Evolutionary conservation across 2,797 vertebrate genomes (phyloP).

Genomic region (Sebastes jordani): DNA sequence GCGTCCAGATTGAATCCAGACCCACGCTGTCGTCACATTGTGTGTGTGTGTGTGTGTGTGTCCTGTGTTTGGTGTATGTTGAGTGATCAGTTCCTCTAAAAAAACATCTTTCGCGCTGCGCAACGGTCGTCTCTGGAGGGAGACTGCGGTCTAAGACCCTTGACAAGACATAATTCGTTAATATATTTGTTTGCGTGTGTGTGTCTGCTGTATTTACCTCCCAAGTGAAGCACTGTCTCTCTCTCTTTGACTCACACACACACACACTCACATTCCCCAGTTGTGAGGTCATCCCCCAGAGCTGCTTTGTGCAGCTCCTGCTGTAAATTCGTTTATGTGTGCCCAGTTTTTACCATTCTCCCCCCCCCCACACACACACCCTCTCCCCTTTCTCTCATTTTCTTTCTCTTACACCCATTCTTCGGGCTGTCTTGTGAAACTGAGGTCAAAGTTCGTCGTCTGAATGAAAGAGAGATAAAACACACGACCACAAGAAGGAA

Average conservation of each 20-base stretch:
- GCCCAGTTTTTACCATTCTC: slow-evolving; percentile 46
- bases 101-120: neutral
- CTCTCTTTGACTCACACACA: slow-evolving; percentile 1
- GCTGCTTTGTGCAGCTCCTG: slow-evolving; percentile 72
- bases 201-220: slow-evolving; percentile 34
- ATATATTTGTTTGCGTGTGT: slow-evolving; percentile 28
- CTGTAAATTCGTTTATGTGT: slow-evolving; percentile 74
- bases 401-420: slow-evolving; percentile 8
- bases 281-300: slow-evolving; percentile 70
- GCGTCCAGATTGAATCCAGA: slow-evolving; percentile 76
- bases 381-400: slow-evolving; percentile 11
- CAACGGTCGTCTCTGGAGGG: neutral
- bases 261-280: slow-evolving; percentile 67
- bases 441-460: slow-evolving; percentile 36
- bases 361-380: too few species aligned
- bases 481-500: neutral
- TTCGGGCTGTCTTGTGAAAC: slow-evolving; percentile 37
- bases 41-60: neutral
- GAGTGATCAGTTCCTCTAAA: slow-evolving; percentile 45
- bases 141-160: neutral
- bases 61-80: slow-evolving; percentile 11
- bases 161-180: neutral
- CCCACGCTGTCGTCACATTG: slow-evolving; percentile 47
- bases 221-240: slow-evolving; percentile 2
- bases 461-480: slow-evolving; percentile 3